Evolutionary conservation across 1,140 invertebrate genomes (phyloP), one percentile per base, ranked within the genome.

Genomic region (Drosophila serrata): DNA sequence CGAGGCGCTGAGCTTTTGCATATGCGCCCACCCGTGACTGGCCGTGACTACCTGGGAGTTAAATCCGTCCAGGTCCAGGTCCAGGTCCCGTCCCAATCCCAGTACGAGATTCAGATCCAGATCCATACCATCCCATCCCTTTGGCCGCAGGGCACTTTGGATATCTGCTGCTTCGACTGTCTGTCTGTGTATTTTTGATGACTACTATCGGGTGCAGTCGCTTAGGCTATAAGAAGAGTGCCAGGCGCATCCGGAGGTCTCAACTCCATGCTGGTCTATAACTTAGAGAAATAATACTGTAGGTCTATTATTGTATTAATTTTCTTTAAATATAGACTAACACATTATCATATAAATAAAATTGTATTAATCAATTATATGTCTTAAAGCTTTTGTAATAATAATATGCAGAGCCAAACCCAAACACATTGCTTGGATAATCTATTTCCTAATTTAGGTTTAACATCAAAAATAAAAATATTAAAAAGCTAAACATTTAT

Each of bases 11-110:
- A 60, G 58, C 60, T 79, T 85, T 86, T 78, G 76, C 80, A 87
- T 88, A 88, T 88, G 80, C 74, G 74, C 74, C 82, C 82, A 87
- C 82, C 82, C 82, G 84, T 86, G 81, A 84, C 81, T 84, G 70
- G 63, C 62, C 75, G 69, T 79, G 81, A 77, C 74, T 78, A 78
- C 75, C 75, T 78, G 75, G 75, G 68, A 72, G 68, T 72, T 49
- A 70, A 70, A 40, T 58, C 65, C 67, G 29, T 72, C 40, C 68
- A 48, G 22, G 43, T 39, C 53, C 63, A 35, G 51, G 17, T 51
- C 12, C 33, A 40, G 42, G 27, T 24, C 31, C 33, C 6, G n/a
- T 8, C 3, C 4, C 0, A 29, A 15, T 48, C 13, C 43, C 48
- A 37, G n/a, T 27, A 35, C 43, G 24, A 67, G 55, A 57, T 43